Conservation (phyloP, 2,888 invertebrate species). For the Meiosimyza decipiens region DNA sequence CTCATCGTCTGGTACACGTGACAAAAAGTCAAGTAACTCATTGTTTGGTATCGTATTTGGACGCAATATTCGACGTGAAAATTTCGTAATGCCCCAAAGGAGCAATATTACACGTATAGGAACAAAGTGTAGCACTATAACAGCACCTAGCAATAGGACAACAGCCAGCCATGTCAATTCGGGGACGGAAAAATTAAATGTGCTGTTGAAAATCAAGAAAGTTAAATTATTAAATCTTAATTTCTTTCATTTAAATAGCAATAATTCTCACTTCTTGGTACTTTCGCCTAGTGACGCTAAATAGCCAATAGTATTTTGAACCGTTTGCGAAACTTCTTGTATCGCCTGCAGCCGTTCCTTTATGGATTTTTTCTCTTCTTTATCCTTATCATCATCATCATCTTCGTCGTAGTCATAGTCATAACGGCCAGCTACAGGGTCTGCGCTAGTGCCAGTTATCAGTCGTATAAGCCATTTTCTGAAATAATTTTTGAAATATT, state of each 20-base stretch:
- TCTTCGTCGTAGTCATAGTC: constrained; percentile 79
- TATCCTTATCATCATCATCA: constrained; percentile 91
- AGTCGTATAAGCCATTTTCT: constrained; percentile 66
- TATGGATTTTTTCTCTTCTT: constrained; percentile 95
- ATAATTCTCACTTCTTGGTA: constrained; percentile 86
- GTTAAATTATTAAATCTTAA: background rate
- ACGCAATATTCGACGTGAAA: constrained; percentile 89
- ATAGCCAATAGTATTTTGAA: constrained; percentile 95
- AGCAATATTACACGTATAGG: constrained; percentile 90
- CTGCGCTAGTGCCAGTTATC: constrained; percentile 61
- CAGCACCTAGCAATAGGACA: constrained; percentile 77
- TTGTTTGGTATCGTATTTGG: constrained; percentile 97
- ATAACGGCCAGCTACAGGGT: constrained; percentile 64
- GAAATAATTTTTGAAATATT: no score
- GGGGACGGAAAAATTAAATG: constrained; percentile 96
- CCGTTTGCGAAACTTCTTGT: constrained; percentile 96
- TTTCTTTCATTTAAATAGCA: background rate
- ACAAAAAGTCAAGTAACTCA: constrained; percentile 93
- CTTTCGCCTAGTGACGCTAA: constrained; percentile 94
- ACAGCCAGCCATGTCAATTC: constrained; percentile 95
- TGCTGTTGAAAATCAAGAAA: constrained; percentile 70
- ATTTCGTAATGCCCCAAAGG: constrained; percentile 96
- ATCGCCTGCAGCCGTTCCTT: constrained; percentile 94
- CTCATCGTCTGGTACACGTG: constrained; percentile 94
- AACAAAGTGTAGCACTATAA: constrained; percentile 85